phyloP scores from a whole-genome alignment of 2,113 vertebrate species.

The Eonycteris spelaea region DNA sequence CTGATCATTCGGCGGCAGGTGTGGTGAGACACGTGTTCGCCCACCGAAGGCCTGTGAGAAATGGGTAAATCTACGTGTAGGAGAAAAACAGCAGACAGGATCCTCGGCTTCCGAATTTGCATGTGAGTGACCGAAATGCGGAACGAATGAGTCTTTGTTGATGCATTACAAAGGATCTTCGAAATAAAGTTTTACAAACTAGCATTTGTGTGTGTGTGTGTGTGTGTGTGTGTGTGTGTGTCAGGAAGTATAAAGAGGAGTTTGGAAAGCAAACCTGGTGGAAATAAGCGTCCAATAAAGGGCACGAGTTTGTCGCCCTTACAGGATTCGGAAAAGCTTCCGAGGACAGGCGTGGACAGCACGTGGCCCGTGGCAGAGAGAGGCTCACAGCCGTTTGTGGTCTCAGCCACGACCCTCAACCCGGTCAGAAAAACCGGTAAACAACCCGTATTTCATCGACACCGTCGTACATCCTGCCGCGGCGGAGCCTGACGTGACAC shows the following conservation, averaged over 20 bases:
- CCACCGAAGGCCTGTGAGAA: background rate
- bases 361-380: accelerated
- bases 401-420: background rate
- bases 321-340: background rate
- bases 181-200: background rate
- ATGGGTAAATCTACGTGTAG: background rate
- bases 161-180: background rate
- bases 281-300: background rate
- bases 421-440: background rate
- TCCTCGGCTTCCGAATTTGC: background rate
- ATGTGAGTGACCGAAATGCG: background rate
- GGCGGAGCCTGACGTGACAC: background rate
- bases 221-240: too few species aligned
- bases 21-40: background rate
- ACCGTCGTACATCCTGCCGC: accelerated
- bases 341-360: too few species aligned
- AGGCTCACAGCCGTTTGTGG: background rate
- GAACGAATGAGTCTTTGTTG: too few species aligned
- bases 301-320: background rate
- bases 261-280: background rate
- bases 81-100: background rate
- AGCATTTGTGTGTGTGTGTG: background rate
- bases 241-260: accelerated
- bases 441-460: too few species aligned
- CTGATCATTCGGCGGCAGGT: background rate